Base-by-base conservation (phyloP, 2,888 invertebrate species). In the Caradrina kadenii region DNA sequence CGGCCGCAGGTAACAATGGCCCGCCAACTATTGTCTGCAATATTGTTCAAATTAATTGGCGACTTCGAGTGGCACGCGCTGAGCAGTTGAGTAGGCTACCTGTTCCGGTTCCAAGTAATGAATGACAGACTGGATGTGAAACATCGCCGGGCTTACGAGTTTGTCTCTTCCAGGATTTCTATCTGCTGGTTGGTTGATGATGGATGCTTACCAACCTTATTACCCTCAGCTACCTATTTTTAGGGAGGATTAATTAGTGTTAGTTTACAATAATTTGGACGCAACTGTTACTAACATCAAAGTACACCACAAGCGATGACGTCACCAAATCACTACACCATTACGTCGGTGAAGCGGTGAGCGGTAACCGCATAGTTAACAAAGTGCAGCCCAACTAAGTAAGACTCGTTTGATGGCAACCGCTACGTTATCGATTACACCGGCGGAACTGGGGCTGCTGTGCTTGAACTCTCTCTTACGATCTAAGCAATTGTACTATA, bases 21-120 rank as follows among this genome's bases (percentile, higher is more conserved):
- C 48, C 31, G 22, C 8, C 67, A n/a, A 35, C 61, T 3, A 76
- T 75, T 76, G 76, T 75, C 63, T 76, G 61, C 75, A 63, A 76
- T 75, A 76, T 70, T 70, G 76, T 75, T 63, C 75, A 68, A 68
- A 68, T 75, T 79, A 79, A 74, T 78, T 79, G 70, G 75, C 62
- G 75, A 73, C 75, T 70, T 64, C 54, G 58, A 79, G 69, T 54
- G 58, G 39, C 60, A 31, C 48, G 39, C 19, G 39, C 15, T 53
- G 65, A 55, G 59, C 73, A 73, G 59, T 55, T 26, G 13, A 59
- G 31, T 10, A 58, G 11, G 55, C 73, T 55, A 39, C 54, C 31
- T 31, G 59, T 42, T 19, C 13, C 21, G 15, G 45, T 17, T 49
- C 61, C 49, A 35, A 49, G 26, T 11, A 61, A 42, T 39, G 55